Evolutionary conservation across 2,113 vertebrate genomes (phyloP), one percentile per base, ranked within the genome.

Genomic region (Odobenus rosmarus): DNA sequence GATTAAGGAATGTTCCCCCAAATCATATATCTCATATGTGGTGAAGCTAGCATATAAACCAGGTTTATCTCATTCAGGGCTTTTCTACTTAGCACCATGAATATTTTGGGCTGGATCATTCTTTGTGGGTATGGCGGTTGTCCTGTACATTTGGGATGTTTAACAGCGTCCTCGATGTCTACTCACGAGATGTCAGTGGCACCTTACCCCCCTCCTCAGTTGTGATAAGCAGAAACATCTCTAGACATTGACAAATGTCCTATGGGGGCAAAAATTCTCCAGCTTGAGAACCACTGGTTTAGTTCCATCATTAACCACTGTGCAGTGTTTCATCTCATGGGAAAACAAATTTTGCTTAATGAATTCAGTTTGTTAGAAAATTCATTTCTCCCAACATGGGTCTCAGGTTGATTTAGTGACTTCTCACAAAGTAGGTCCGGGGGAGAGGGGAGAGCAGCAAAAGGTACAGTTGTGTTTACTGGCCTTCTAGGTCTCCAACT

Each of bases 381-480:
- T 1, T 10, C 1, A 5, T 26, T 39, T 42, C 39, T 74, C 28
- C 5, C 59, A 49, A 1, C 6, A 1, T 31, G 61, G 59, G n/a
- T 49, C 42, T 39, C 49, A 5, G 42, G 13, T 55, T 57, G 31
- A 31, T 28, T 11, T 11, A 4, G 55, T 9, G 19, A 39, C 18
- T 8, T 93, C 42, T 55, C 1, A 7, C 0, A 2, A 10, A 21
- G 31, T 21, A 1, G 13, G 39, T 49, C 15, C 28, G 6, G 42
- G 33, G 15, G 19, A 0, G 0, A 3, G 28, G 23, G 1, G 15
- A 42, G 5, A 31, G 13, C 0, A 4, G 28, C 31, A 28, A 36
- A 39, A 39, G 12, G 3, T 3, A 0, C 0, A 4, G 0, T 23
- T 0, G 0, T 5, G 11, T 15, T 39, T 39, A 4, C 24, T 21